Percentiles rank a stretch among this genome's conserved stretches.
Conservation (phyloP, 1,140 invertebrate genomes). For the Phthorimaea operculella region DNA sequence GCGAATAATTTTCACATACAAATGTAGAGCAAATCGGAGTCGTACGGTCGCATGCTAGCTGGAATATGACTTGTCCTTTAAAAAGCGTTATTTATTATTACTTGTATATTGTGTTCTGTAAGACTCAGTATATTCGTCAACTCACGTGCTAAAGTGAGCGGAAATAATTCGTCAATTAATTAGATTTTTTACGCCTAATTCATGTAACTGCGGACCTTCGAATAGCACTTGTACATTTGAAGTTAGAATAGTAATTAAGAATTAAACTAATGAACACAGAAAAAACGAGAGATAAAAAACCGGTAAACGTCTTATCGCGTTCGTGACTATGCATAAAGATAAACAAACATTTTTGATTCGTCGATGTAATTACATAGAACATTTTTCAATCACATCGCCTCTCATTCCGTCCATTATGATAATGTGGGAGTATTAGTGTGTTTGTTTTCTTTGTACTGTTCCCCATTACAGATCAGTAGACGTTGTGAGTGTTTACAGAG, state of each 20-base stretch:
- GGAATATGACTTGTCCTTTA: too few relatives aligned
- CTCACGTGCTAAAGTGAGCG: not conserved
- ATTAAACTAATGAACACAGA: conserved; percentile 2
- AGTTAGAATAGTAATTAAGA: conserved; percentile 2
- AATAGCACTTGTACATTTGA: not conserved
- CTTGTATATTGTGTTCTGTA: too few relatives aligned
- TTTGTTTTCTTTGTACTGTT: conserved; percentile 23
- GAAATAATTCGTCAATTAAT: conserved; percentile 4
- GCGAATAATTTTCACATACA: too few relatives aligned
- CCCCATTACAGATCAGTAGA: conserved; percentile 25
- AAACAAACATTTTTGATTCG: not conserved
- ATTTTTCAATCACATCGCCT: conserved; percentile 7
- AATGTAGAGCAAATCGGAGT: too few relatives aligned
- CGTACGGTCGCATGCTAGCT: too few relatives aligned
- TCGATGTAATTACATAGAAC: not conserved
- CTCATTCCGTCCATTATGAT: conserved; percentile 28
- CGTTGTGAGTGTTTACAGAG: conserved; percentile 7
- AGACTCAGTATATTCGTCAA: not conserved
- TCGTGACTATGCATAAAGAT: too few relatives aligned
- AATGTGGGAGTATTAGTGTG: conserved; percentile 18
- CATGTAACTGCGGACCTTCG: not conserved
- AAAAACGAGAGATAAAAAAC: not conserved
- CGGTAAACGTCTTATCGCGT: too few relatives aligned
- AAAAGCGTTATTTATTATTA: too few relatives aligned
- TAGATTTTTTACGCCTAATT: not conserved